Evolutionary conservation across 2,797 vertebrate species (phyloP).

Genomic region (Epinephelus coioides): DNA sequence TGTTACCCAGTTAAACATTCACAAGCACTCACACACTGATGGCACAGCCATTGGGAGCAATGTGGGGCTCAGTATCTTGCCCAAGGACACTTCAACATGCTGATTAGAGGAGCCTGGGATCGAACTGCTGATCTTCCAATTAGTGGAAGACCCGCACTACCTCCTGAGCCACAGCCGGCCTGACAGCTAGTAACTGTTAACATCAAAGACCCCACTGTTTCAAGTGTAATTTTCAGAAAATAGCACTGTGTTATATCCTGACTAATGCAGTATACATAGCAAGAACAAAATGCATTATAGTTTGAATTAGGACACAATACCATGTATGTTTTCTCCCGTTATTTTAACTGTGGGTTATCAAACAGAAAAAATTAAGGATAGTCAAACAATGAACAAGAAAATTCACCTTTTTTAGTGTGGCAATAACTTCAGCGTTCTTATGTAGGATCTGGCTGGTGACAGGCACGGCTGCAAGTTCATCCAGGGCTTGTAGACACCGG

Average conservation of each 20-base stretch:
- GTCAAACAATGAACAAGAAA: neutral
- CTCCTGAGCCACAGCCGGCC: no score
- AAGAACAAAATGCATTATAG: neutral
- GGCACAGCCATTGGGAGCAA: no score
- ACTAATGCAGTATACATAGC: neutral
- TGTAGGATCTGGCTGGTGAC: conserved; percentile 98
- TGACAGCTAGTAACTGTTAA: no score
- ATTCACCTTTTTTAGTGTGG: conserved; percentile 95
- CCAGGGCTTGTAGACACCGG: conserved; percentile 92
- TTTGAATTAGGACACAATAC: neutral
- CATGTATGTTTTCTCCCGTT: neutral
- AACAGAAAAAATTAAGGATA: neutral
- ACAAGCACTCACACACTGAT: no score
- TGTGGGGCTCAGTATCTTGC: no score
- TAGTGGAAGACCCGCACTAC: no score
- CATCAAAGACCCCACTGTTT: neutral
- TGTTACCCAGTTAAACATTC: no score
- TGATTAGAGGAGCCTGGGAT: no score
- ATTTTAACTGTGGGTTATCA: neutral
- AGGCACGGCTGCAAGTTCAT: conserved; percentile 92
- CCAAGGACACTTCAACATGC: no score
- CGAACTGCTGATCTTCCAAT: no score
- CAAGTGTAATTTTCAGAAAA: neutral
- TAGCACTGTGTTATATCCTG: neutral
- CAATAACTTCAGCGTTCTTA: conserved; percentile 96